Percentiles rank a stretch among this genome's conserved stretches.
phyloP scores from a whole-genome alignment of 2,113 vertebrate species.

The Spilogale gracilis region DNA sequence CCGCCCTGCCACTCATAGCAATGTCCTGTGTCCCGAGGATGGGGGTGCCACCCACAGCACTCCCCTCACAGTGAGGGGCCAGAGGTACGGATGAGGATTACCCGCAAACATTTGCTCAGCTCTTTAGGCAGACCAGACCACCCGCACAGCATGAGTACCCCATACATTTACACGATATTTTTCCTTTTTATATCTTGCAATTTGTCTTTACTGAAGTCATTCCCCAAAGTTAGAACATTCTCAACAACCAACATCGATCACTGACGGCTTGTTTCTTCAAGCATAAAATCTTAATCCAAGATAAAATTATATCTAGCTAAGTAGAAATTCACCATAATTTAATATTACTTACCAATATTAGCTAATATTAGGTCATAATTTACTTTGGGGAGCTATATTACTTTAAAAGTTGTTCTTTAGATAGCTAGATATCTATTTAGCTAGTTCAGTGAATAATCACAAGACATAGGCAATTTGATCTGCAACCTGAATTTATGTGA shows the following conservation, averaged over 20 bases:
- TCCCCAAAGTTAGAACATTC: not conserved
- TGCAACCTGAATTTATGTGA: not conserved
- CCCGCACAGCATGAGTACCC: rapidly evolving
- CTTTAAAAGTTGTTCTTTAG: constrained; percentile 9
- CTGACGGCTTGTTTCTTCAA: not conserved
- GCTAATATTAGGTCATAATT: not conserved
- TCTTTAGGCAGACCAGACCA: rapidly evolving
- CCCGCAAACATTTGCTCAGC: not conserved
- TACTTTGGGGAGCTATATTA: not conserved
- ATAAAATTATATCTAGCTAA: not conserved
- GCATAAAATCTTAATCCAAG: not conserved
- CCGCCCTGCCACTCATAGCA: not conserved
- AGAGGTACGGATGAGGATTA: rapidly evolving
- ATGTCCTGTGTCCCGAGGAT: too few species aligned
- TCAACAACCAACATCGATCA: not conserved
- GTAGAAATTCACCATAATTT: not conserved
- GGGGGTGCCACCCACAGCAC: not conserved
- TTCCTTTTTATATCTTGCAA: not conserved
- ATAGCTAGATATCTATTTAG: not conserved
- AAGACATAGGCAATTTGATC: not conserved
- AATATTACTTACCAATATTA: not conserved
- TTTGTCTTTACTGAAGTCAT: not conserved
- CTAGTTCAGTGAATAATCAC: not conserved
- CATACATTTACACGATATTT: rapidly evolving
- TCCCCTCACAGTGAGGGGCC: not conserved